Percentiles rank a stretch among this genome's conserved stretches.
Conservation (phyloP, 2,113 vertebrate genomes). For the Bucco capensis region DNA sequence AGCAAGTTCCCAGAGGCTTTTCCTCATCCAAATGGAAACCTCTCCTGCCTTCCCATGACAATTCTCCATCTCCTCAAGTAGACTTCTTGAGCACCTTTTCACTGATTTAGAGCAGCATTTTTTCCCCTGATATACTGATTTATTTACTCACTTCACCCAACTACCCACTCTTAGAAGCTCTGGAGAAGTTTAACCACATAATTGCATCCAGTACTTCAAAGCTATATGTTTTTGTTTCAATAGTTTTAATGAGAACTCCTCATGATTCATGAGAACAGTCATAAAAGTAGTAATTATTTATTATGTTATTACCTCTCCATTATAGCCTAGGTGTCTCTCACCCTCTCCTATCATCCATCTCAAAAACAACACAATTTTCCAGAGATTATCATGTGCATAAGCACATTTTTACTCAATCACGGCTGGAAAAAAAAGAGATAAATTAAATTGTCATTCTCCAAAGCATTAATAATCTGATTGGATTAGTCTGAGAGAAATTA, state of each 20-base stretch:
- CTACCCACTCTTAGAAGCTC: neutral
- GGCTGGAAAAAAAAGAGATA: neutral
- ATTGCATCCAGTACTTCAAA: neutral
- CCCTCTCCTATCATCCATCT: neutral
- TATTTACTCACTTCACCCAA: neutral
- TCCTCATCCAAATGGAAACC: neutral
- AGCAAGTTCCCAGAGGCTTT: neutral
- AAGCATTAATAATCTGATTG: neutral
- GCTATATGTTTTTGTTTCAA: neutral
- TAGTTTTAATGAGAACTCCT: neutral
- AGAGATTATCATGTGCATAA: neutral
- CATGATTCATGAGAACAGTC: neutral
- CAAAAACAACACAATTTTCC: neutral
- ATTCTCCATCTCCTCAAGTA: neutral
- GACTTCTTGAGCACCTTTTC: neutral
- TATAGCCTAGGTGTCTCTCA: neutral
- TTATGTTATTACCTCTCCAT: neutral
- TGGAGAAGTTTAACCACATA: neutral
- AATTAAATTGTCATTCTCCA: neutral
- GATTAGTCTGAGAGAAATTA: neutral
- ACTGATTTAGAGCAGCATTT: neutral
- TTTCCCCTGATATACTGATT: neutral
- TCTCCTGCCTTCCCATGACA: neutral
- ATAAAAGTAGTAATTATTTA: neutral
- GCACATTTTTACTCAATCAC: neutral